phyloP scores from a whole-genome alignment of 2,113 vertebrate genomes.

The Aegithalos caudatus region DNA sequence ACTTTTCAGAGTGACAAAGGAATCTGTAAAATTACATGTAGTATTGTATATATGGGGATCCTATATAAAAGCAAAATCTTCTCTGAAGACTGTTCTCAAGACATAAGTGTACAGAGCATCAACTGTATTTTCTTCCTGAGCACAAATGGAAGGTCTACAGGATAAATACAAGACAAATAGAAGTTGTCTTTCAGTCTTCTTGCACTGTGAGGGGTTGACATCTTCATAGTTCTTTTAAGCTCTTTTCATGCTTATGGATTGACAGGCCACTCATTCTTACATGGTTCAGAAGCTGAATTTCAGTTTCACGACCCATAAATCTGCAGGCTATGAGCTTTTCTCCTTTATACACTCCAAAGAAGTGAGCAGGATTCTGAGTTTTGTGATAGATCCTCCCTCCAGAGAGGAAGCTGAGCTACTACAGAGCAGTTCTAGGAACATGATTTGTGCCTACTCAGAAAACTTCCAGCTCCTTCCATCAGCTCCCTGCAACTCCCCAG shows the following conservation, averaged over 20 bases:
- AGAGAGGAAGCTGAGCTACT: neutral
- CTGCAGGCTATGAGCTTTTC: neutral
- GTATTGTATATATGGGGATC: neutral
- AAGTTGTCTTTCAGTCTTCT: neutral
- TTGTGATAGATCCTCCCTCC: neutral
- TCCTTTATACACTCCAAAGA: neutral
- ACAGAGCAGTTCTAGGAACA: neutral
- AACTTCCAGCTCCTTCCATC: neutral
- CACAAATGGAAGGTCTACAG: neutral
- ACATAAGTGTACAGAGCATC: neutral
- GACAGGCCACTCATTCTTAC: neutral
- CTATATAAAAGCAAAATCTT: neutral
- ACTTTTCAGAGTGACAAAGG: neutral
- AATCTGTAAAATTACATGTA: neutral
- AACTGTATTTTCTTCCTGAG: neutral
- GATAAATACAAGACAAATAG: neutral
- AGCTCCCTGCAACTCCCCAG: neutral
- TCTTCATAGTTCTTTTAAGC: neutral
- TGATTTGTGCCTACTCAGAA: neutral
- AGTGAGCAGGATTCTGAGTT: neutral
- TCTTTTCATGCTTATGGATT: neutral
- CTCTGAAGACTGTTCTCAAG: neutral
- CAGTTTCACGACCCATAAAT: neutral
- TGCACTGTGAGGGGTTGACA: neutral
- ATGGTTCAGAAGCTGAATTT: neutral